Evolutionary conservation across 2,888 invertebrate genomes (phyloP).

Genomic region (Drosophila niveifrons): DNA sequence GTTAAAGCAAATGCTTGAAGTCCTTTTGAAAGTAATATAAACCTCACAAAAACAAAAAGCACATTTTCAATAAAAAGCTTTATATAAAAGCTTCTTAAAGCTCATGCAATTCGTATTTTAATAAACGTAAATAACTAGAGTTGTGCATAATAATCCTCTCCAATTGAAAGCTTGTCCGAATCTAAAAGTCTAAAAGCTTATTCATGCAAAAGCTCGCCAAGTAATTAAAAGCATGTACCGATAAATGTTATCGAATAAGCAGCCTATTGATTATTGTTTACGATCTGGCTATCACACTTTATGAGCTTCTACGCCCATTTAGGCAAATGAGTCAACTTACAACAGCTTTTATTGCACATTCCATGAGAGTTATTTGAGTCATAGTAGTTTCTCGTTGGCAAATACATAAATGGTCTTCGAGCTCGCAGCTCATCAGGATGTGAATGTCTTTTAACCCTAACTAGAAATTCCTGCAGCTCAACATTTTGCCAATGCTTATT

Average conservation of each 20-base stretch:
- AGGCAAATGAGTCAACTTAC: constrained; percentile 58
- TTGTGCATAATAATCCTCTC: too few relatives aligned
- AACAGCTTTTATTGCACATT: constrained; percentile 59
- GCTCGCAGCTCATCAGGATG: constrained; percentile 31
- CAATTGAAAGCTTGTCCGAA: too few relatives aligned
- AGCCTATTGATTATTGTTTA: constrained; percentile 32
- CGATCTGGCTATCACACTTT: constrained; percentile 25
- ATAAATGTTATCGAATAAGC: background rate
- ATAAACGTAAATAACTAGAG: too few relatives aligned
- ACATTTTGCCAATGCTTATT: constrained; percentile 71
- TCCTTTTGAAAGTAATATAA: too few relatives aligned
- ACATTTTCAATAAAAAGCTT: too few relatives aligned
- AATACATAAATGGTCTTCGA: constrained; percentile 60
- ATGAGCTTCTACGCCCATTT: constrained; percentile 50
- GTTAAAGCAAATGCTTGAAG: too few relatives aligned
- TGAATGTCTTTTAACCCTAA: constrained; percentile 33
- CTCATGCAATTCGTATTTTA: too few relatives aligned
- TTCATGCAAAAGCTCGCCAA: background rate
- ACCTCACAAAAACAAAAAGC: too few relatives aligned
- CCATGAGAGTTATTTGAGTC: constrained; percentile 33
- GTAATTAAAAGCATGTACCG: background rate
- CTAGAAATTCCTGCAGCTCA: constrained; percentile 55
- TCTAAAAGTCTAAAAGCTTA: background rate
- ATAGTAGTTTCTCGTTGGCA: constrained; percentile 54
- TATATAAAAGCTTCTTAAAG: too few relatives aligned